Conservation (phyloP, 2,797 vertebrate species). For the Chrysocyon brachyurus region DNA sequence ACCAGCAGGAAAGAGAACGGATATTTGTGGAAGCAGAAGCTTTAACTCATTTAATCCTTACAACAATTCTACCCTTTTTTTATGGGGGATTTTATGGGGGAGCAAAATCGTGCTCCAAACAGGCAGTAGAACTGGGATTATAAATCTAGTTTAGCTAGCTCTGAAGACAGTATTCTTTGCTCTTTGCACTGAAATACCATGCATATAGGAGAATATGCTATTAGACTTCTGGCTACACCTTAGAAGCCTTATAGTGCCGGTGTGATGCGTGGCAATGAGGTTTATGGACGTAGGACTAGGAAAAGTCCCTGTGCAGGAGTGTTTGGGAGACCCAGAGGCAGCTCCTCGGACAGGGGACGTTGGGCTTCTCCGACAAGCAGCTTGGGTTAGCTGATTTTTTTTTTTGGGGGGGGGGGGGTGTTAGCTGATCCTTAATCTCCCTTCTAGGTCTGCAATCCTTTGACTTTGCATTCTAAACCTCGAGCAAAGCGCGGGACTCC, state of each 20-base stretch:
- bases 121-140: neutral
- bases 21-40: constrained; percentile 43
- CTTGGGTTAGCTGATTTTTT: neutral
- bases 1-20: constrained; percentile 18
- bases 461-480: constrained; percentile 18
- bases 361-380: neutral
- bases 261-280: neutral
- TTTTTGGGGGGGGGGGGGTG: no score
- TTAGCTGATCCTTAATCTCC: constrained; percentile 33
- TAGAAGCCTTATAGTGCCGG: neutral
- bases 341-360: neutral
- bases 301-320: neutral
- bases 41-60: constrained; percentile 44
- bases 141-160: neutral
- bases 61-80: neutral
- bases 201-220: constrained; percentile 28
- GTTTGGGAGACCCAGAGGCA: neutral
- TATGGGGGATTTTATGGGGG: neutral
- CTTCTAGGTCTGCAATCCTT: neutral
- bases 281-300: neutral
- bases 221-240: neutral
- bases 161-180: neutral
- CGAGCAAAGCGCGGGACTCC: neutral
- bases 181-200: neutral
- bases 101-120: neutral